These are phyloP conservation scores for Leptocoma aspasia DNA, from an alignment of 2,113 vertebrate genomes.

Conservation along the genomic window DNA sequence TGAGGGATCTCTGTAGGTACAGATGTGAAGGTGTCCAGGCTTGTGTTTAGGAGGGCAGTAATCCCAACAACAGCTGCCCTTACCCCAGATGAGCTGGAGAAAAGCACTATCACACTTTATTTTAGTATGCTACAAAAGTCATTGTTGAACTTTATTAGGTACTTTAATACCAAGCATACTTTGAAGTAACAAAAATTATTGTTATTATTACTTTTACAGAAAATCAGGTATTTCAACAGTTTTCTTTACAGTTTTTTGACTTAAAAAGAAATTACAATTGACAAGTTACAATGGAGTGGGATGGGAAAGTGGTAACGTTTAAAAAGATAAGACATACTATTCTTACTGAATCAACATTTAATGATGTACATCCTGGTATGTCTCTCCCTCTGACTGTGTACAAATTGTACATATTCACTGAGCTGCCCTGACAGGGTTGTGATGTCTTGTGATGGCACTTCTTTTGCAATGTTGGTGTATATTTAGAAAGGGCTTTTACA, in stretches of 20 bases:
- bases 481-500: slow-evolving; percentile 43
- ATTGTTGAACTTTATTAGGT: slow-evolving; percentile 66
- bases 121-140: slow-evolving; percentile 71
- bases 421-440: slow-evolving; percentile 32
- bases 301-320: slow-evolving; percentile 63
- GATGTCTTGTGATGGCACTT: slow-evolving; percentile 25
- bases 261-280: slow-evolving; percentile 71
- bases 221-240: slow-evolving; percentile 77
- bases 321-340: slow-evolving; percentile 70
- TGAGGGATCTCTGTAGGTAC: not conserved
- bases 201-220: slow-evolving; percentile 76
- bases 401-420: slow-evolving; percentile 41
- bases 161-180: slow-evolving; percentile 63
- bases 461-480: not conserved
- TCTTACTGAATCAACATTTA: slow-evolving; percentile 59
- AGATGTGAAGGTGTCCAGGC: not conserved
- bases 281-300: slow-evolving; percentile 62
- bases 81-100: not conserved
- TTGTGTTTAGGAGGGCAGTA: not conserved
- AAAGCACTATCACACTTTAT: slow-evolving; percentile 62
- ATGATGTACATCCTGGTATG: slow-evolving; percentile 36
- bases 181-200: slow-evolving; percentile 80
- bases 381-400: slow-evolving; percentile 46
- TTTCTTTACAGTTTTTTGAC: slow-evolving; percentile 77
- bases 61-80: not conserved